A percentile compares a stretch with the other conserved stretches of the same genome.
Evolutionary conservation across 2,888 invertebrate genomes (phyloP).

Genomic region (Halictus ligatus): DNA sequence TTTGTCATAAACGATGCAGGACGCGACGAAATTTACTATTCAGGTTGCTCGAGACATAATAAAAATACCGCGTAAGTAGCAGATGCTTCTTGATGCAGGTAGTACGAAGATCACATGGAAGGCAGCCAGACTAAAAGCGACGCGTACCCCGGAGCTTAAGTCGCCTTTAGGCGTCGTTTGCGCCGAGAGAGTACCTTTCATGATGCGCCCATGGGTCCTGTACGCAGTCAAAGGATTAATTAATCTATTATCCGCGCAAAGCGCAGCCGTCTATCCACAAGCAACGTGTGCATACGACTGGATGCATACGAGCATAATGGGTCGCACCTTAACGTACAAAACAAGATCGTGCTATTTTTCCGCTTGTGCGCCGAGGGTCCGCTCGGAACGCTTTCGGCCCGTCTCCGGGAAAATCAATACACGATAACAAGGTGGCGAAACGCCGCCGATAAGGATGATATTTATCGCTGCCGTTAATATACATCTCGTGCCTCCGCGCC

Average conservation of each 20-base stretch:
- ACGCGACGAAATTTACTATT: too few relatives aligned
- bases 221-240: not conserved
- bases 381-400: not conserved
- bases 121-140: not conserved
- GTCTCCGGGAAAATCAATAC: conserved; percentile 68
- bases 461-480: conserved; percentile 68
- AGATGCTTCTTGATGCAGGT: not conserved
- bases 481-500: conserved; percentile 43
- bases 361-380: not conserved
- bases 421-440: conserved; percentile 74
- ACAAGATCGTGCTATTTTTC: not conserved
- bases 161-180: not conserved
- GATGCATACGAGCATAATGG: not conserved
- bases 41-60: too few relatives aligned
- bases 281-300: not conserved
- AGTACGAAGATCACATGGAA: not conserved
- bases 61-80: not conserved
- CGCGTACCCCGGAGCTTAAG: not conserved
- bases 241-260: not conserved
- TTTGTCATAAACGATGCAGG: too few relatives aligned
- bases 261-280: not conserved
- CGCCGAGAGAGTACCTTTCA: not conserved
- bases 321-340: not conserved
- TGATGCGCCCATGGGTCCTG: not conserved
- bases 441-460: conserved; percentile 70